Conservation (phyloP, 2,113 vertebrate species). For the Rhinoderma darwinii region DNA sequence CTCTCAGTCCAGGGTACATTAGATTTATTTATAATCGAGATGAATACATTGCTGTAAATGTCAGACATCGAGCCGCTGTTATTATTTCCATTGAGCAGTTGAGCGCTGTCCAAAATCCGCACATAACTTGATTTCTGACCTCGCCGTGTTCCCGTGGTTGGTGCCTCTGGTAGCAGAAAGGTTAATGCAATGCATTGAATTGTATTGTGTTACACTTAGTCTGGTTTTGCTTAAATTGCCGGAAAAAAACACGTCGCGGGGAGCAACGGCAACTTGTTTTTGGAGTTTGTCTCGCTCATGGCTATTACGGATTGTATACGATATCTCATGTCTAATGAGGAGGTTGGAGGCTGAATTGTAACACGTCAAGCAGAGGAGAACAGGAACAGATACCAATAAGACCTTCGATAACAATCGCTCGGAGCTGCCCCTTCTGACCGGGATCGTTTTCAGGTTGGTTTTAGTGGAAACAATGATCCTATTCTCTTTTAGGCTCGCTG, state of each 20-base stretch:
- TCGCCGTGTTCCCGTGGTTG: background rate
- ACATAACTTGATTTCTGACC: background rate
- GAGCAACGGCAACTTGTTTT: background rate
- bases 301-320: conserved; percentile 70
- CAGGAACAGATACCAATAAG: conserved; percentile 73
- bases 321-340: conserved; percentile 81
- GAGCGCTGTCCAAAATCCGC: background rate
- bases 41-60: background rate
- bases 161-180: conserved; percentile 6
- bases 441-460: conserved; percentile 81
- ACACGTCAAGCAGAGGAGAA: conserved; percentile 74
- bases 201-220: conserved; percentile 27
- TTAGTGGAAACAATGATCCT: conserved; percentile 80
- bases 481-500: conserved; percentile 72
- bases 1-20: background rate
- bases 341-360: conserved; percentile 80
- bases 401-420: conserved; percentile 79
- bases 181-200: background rate
- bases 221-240: background rate
- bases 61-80: background rate
- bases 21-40: background rate
- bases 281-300: conserved; percentile 32
- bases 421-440: conserved; percentile 69
- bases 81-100: background rate
- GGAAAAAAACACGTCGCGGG: background rate